Percentiles rank a stretch among this genome's conserved stretches.
Evolutionary conservation across 2,888 invertebrate species (phyloP).

Genomic region (Drosophila cyrtoloma): DNA sequence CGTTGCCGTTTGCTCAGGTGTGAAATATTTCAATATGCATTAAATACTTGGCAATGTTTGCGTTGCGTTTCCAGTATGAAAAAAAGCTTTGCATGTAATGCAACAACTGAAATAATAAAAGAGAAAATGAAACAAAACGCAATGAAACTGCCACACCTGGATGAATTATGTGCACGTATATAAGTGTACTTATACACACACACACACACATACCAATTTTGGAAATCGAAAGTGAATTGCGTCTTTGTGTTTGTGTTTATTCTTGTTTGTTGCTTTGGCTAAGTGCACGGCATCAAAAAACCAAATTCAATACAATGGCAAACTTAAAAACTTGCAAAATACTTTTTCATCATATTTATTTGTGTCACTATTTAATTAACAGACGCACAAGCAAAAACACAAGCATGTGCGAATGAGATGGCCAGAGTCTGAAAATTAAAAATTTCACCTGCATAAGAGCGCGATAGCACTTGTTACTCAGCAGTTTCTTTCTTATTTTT

Average conservation of each 20-base stretch:
- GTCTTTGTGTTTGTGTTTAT: constrained; percentile 10
- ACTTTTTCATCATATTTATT: constrained; percentile 44
- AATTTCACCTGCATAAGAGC: constrained; percentile 26
- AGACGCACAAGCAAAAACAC: constrained; percentile 5
- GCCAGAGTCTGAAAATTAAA: constrained; percentile 17
- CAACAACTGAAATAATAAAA: constrained; percentile 19
- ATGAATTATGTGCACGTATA: neutral
- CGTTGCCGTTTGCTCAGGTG: constrained; percentile 54
- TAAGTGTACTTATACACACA: neutral
- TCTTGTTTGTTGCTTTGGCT: constrained; percentile 15
- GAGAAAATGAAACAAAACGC: neutral
- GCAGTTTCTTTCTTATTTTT: constrained; percentile 1
- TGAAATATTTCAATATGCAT: constrained; percentile 38
- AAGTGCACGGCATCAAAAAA: constrained; percentile 30
- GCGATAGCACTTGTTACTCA: constrained; percentile 39
- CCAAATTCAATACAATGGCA: constrained; percentile 36
- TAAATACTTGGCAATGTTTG: constrained; percentile 7
- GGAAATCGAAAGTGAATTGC: constrained; percentile 47
- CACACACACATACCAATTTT: constrained; percentile 5
- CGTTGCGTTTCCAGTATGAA: neutral
- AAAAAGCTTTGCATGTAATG: constrained; percentile 8
- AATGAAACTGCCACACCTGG: neutral
- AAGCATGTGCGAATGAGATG: constrained; percentile 34
- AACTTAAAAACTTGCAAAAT: constrained; percentile 49
- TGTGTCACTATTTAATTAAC: constrained; percentile 41